Conservation (phyloP, 2,113 vertebrate species). For the Oenanthe melanoleuca region DNA sequence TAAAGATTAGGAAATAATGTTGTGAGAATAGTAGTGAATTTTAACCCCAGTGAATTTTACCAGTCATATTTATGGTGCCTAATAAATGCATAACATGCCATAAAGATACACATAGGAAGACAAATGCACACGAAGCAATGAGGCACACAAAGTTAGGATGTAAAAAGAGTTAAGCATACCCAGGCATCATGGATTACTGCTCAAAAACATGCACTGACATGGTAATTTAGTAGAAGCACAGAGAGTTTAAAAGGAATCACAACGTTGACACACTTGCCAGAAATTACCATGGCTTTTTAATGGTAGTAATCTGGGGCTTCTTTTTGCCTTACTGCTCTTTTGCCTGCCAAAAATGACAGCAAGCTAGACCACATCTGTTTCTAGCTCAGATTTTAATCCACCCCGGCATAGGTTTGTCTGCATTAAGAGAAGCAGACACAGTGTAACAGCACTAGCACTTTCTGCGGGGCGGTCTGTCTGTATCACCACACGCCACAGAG, state of each 20-base stretch:
- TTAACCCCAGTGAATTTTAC: neutral
- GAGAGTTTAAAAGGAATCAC: neutral
- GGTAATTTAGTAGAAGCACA: neutral
- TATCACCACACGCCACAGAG: neutral
- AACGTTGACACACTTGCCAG: neutral
- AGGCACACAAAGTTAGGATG: neutral
- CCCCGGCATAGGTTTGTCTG: neutral
- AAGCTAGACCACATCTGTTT: neutral
- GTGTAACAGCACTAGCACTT: neutral
- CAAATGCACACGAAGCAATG: neutral
- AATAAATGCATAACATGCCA: neutral
- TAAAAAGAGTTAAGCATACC: neutral
- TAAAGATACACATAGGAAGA: neutral
- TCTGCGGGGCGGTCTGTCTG: neutral
- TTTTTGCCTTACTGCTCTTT: neutral
- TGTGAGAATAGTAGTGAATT: conserved; percentile 18
- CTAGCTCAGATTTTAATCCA: neutral
- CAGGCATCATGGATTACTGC: neutral
- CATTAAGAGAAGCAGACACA: neutral
- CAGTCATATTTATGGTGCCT: neutral
- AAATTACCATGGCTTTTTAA: neutral
- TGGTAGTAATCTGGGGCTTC: neutral
- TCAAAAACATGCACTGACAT: neutral
- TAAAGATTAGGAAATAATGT: conserved; percentile 50
- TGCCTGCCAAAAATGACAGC: neutral